phyloP scores from a whole-genome alignment of 92 coral and sea anemone genomes.

The Epizoanthus scotinus region DNA sequence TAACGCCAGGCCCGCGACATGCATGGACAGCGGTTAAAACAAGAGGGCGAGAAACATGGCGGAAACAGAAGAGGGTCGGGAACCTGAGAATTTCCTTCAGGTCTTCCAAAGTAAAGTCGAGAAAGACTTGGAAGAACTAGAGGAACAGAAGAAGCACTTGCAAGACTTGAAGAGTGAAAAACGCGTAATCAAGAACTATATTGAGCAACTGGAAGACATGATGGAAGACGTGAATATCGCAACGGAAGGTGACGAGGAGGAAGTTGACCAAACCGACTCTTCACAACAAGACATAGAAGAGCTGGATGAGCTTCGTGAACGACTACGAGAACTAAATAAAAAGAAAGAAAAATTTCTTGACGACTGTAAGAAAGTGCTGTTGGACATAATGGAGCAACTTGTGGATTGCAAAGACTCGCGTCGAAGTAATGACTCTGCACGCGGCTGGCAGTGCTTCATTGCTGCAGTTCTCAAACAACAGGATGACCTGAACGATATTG shows the following conservation, averaged over 20 bases:
- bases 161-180: conserved; percentile 40
- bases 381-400: conserved; percentile 22
- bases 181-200: conserved; percentile 36
- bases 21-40: not conserved
- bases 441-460: conserved; percentile 25
- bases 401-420: conserved; percentile 16
- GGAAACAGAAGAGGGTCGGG: not conserved
- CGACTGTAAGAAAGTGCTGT: conserved; percentile 22
- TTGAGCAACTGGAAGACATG: conserved; percentile 25
- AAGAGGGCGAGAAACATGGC: conserved; percentile 5
- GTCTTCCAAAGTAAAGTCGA: conserved; percentile 2
- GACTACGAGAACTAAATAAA: conserved; percentile 16
- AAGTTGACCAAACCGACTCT: not conserved
- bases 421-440: not conserved
- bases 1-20: no score
- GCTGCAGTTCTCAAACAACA: conserved; percentile 29
- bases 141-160: conserved; percentile 30
- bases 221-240: conserved; percentile 24
- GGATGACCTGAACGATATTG: conserved; percentile 31
- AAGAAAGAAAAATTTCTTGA: conserved; percentile 24
- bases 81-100: not conserved
- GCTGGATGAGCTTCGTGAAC: conserved; percentile 26
- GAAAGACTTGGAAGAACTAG: conserved; percentile 24
- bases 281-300: conserved; percentile 19
- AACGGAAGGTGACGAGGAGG: not conserved